Conservation (phyloP, 1,140 invertebrate species). For the Mesaphorura yosii region DNA sequence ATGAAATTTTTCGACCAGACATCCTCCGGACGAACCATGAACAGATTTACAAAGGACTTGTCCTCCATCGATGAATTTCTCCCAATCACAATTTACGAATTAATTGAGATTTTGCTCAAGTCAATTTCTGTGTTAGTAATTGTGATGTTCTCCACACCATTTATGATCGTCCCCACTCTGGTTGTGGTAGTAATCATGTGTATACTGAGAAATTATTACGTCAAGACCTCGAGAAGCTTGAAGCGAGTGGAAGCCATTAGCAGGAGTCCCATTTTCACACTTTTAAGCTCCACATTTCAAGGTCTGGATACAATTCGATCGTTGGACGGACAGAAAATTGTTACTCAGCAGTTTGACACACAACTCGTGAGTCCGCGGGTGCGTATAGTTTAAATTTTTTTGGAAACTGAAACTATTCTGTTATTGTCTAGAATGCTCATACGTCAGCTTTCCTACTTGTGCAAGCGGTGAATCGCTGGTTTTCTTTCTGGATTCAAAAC, state of each 20-base stretch:
- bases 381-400: no score
- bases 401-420: no score
- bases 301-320: slow-evolving; percentile 82
- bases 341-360: slow-evolving; percentile 67
- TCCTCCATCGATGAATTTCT: slow-evolving; percentile 48
- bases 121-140: slow-evolving; percentile 11
- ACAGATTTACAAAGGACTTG: slow-evolving; percentile 35
- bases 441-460: slow-evolving; percentile 54
- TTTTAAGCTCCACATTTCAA: slow-evolving; percentile 74
- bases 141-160: slow-evolving; percentile 31
- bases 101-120: slow-evolving; percentile 12
- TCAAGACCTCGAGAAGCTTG: slow-evolving; percentile 49
- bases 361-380: no score
- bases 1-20: slow-evolving; percentile 80
- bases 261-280: slow-evolving; percentile 71
- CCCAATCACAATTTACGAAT: slow-evolving; percentile 41
- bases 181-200: slow-evolving; percentile 45
- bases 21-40: slow-evolving; percentile 41
- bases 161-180: slow-evolving; percentile 45
- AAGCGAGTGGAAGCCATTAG: slow-evolving; percentile 48
- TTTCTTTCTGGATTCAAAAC: slow-evolving; percentile 20
- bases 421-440: slow-evolving; percentile 45
- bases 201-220: slow-evolving; percentile 44
- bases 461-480: slow-evolving; percentile 43
- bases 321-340: slow-evolving; percentile 57